These are phyloP conservation scores for Armadillidium nasatum DNA, from an alignment of 1,140 invertebrate genomes.

Conservation along the genomic window DNA sequence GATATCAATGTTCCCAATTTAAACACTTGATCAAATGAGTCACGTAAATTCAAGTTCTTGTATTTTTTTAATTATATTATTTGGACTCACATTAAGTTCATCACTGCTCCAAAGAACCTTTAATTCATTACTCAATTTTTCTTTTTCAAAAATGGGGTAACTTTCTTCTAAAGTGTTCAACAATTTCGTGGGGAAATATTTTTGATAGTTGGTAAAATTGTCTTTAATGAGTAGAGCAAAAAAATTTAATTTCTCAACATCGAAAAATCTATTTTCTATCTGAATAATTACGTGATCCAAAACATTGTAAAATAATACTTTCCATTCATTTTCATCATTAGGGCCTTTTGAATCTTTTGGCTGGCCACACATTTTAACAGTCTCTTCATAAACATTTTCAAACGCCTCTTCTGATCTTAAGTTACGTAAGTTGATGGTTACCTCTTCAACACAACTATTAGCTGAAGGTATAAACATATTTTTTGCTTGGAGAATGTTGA, in stretches of 20 bases:
- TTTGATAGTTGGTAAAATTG: background rate
- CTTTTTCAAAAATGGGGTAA: background rate
- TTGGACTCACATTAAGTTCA: background rate
- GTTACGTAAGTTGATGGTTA: background rate
- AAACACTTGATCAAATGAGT: conserved; percentile 6
- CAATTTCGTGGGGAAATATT: background rate
- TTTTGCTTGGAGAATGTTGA: background rate
- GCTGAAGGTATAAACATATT: background rate
- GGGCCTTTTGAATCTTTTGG: background rate
- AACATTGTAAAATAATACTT: background rate
- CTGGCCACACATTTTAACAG: background rate
- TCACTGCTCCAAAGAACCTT: background rate
- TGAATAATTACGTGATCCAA: background rate
- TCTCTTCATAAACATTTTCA: background rate
- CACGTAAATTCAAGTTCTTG: background rate
- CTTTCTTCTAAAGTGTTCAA: background rate
- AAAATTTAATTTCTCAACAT: background rate
- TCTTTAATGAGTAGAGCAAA: background rate
- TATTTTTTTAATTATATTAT: background rate
- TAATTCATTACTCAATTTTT: background rate
- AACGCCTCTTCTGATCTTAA: background rate
- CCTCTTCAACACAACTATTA: background rate
- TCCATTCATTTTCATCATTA: conserved; percentile 5
- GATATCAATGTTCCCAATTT: background rate
- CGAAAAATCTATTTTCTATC: background rate